Base-by-base conservation (phyloP, 2,888 invertebrate genomes). In the Phlogophora meticulosa region DNA sequence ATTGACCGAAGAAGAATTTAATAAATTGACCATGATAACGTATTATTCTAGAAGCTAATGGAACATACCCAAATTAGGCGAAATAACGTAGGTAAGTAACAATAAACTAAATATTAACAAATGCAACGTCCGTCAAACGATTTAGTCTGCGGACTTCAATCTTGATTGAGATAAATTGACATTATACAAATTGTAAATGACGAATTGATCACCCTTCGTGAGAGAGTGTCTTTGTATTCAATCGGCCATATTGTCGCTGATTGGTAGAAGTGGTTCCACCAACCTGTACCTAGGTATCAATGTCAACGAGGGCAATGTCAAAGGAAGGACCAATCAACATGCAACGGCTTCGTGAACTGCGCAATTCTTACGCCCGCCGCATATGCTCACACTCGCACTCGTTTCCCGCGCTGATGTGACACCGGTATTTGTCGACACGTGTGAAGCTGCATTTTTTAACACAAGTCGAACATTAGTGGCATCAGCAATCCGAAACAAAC, bases 131-230 rank as follows among this genome's bases (percentile, higher is more conserved):
- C 49, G 61, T 59, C 77, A 76, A 68, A 70, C 76, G 61, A 81
- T 81, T 74, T 66, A 71, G 51, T 67, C 66, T 58, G 32, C 60
- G 51, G 72, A 52, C 74, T 72, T 73, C 69, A 83, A 84, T 83
- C 76, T 70, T 82, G 83, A 93, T 93, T 90, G 92, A 91, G 87
- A 93, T 87, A 91, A 87, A 94, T 92, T 94, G 95, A 94, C 94
- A 93, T 95, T 94, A 92, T 85, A 92, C 88, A 91, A 91, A 94
- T 93, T 93, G 92, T 86, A 92, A 94, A 95, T 94, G 95, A 94
- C 95, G 90, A 95, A 94, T 92, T 92, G 92, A 95, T 94, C 91
- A 86, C 85, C 85, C 90, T 92, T 92, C 89, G 88, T 88, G 83
- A 83, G 82, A 86, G 85, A 83, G 80, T 83, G 79, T 82, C 83